Evolutionary conservation across 1,140 invertebrate species (phyloP), one percentile per base, ranked within the genome.

Genomic region (Drosophila sturtevanti): DNA sequence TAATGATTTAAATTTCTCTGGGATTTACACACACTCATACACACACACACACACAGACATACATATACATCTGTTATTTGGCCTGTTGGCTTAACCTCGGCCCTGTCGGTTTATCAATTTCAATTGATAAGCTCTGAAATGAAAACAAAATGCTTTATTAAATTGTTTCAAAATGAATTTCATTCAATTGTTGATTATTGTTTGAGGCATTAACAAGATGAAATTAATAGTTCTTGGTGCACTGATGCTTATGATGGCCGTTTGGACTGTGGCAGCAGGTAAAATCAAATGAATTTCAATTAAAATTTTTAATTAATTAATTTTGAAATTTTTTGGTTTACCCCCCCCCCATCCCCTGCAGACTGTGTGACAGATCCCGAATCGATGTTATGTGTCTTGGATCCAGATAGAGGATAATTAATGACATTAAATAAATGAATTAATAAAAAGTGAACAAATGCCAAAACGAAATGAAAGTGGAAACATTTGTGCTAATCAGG

Each of bases 281-380:
- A 24, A 56, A n/a, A 54, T 1, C 6, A 18, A 10, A 48, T 48
- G 10, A 18, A 21, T 10, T 18, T 18, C 14, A 10, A 16, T 18
- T 18, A 18, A 5, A 48, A 16, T 48, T 48, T 4, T n/a, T n/a
- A n/a, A n/a, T n/a, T n/a, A n/a, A n/a, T n/a, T n/a, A n/a, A n/a
- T n/a, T n/a, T n/a, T n/a, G n/a, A n/a, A 48, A 48, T 48, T 6
- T 7, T 18, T 14, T 48, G 7, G 21, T 21, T 14, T 16, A 44
- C 0, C 18, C 10, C 16, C 14, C 18, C 5, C 21, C 18, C 5
- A 10, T 18, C 11, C 16, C 0, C 0, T 34, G 16, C 10, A 56
- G 54, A 56, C 4, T 56, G 54, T 56, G 54, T 56, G 10, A 56
- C 54, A 34, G 27, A 56, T 56, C 54, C 54, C 6, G 54, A 56